Evolutionary conservation across 2,797 vertebrate species (phyloP), one percentile per base, ranked within the genome.

Genomic region (Austrolebias charrua): DNA sequence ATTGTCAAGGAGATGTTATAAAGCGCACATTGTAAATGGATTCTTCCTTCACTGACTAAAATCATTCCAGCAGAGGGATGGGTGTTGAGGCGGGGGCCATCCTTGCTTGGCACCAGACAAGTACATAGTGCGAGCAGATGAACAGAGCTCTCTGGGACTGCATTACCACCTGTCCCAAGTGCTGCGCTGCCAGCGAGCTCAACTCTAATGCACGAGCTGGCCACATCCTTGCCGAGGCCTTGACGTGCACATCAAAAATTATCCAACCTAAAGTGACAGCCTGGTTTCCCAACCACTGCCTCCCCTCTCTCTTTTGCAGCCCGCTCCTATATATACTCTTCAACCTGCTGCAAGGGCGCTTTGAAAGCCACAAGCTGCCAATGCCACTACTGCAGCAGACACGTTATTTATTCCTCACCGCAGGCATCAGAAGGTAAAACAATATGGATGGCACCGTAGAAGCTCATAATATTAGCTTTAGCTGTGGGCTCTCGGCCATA

Each of bases 11-110:
- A 94, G 95, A 96, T 93, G 94, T 94, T 95, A 94, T 94, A 93
- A 95, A 95, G 94, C 91, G 89, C 95, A 95, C 90, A 95, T 92
- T 95, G 95, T 95, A 99, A 98, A 97, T 98, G 96, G 95, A 95
- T 97, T 97, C 94, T 94, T 91, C 83, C 88, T 93, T 92, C 92
- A 94, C 94, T 92, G 94, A 95, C 95, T 94, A 89, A 94, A 96
- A 94, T 95, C 90, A 94, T 96, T 95, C 94, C 93, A 92, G 93
- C 88, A 76, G 76, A 87, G 78, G 75, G 75, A 84, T 77, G 80
- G 78, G 72, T 77, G 33, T 35, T 35, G 70, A 12, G 56, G 77
- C 77, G 69, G 73, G 76, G 76, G 76, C 75, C 83, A 88, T 85
- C 80, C 78, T 80, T 85, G 90, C 92, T 93, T 91, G 88, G 82